phyloP scores from a whole-genome alignment of 1,140 invertebrate genomes.

The Achatina immaculata region DNA sequence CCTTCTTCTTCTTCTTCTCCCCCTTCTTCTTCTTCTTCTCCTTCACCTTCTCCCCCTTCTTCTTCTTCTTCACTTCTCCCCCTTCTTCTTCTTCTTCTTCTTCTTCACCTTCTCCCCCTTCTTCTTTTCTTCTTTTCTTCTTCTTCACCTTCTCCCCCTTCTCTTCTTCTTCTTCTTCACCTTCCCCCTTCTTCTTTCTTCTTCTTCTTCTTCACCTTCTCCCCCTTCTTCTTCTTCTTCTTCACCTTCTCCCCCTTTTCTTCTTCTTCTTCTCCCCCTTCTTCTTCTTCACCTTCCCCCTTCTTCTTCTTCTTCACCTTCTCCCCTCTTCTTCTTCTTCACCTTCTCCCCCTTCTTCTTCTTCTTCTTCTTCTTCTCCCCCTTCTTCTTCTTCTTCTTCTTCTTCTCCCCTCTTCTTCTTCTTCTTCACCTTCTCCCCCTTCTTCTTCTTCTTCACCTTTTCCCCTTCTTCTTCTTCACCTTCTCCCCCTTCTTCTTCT shows the following conservation, averaged over 20 bases:
- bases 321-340: background rate
- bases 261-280: too few species aligned
- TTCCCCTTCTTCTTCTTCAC: background rate
- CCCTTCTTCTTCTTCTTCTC: background rate
- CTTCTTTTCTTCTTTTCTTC: background rate
- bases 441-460: too few species aligned
- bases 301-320: background rate
- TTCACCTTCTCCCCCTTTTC: too few species aligned
- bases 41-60: background rate
- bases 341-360: background rate
- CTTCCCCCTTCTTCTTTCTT: background rate
- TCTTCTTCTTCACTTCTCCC: background rate
- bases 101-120: slow-evolving; percentile 3
- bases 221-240: too few species aligned
- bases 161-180: background rate
- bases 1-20: too few species aligned
- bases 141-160: background rate
- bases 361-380: background rate
- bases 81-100: background rate
- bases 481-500: background rate
- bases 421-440: background rate
- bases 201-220: background rate
- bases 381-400: slow-evolving; percentile 15
- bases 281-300: too few species aligned
- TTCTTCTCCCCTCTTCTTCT: background rate